Percentiles rank a stretch among this genome's conserved stretches.
Evolutionary conservation across 2,113 vertebrate genomes (phyloP).

Genomic region (Tenebrosternarchus preto): DNA sequence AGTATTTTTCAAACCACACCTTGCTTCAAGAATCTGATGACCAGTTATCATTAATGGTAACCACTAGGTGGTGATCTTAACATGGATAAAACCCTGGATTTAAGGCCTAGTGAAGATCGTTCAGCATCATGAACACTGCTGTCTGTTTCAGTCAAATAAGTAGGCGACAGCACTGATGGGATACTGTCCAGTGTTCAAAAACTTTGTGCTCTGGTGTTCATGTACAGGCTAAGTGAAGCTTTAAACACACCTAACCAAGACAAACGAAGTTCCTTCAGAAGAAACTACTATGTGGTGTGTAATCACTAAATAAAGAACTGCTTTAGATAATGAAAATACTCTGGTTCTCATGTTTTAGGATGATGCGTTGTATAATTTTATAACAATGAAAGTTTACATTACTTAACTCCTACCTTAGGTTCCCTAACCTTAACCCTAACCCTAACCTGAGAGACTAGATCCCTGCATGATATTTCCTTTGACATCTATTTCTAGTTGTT

Average conservation of each 20-base stretch:
- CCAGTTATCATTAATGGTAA: neutral
- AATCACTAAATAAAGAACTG: too few species aligned
- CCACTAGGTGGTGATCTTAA: constrained; percentile 16
- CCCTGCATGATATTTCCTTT: too few species aligned
- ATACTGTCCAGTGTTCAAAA: neutral
- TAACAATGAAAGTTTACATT: too few species aligned
- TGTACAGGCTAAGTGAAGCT: neutral
- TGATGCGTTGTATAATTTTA: too few species aligned
- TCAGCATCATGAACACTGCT: neutral
- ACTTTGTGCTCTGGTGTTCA: neutral
- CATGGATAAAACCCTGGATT: neutral
- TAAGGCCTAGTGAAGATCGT: neutral
- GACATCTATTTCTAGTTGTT: too few species aligned
- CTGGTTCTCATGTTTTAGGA: too few species aligned
- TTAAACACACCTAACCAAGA: neutral
- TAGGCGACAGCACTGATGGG: neutral
- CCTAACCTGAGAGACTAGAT: too few species aligned
- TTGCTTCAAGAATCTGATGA: neutral
- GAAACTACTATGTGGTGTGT: too few species aligned
- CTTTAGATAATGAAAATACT: too few species aligned
- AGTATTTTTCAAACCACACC: too few species aligned
- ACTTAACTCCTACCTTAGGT: too few species aligned
- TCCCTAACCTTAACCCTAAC: too few species aligned
- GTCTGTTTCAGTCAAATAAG: neutral
- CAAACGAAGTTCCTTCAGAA: neutral